Conservation (phyloP, 2,888 invertebrate species). For the Drosophila niveifrons region DNA sequence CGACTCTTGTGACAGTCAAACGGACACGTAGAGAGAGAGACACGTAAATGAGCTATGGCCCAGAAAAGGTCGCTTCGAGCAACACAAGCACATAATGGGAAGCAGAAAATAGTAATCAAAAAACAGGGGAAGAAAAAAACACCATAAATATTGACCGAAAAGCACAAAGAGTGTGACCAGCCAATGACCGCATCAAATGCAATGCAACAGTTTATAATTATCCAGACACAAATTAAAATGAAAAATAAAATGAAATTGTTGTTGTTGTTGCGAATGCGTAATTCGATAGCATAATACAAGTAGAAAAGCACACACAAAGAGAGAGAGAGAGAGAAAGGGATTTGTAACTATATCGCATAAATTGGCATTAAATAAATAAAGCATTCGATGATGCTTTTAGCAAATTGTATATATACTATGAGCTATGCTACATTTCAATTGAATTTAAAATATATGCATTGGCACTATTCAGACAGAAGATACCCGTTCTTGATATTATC, state of each 20-base stretch:
- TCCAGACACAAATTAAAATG: conserved; percentile 6
- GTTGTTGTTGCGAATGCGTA: too few species aligned
- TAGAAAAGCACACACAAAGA: neutral
- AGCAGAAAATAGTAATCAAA: neutral
- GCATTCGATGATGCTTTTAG: too few species aligned
- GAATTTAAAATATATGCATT: too few species aligned
- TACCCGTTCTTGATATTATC: neutral
- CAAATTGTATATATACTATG: too few species aligned
- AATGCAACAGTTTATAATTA: conserved; percentile 5
- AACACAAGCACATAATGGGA: neutral
- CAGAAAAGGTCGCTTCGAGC: neutral
- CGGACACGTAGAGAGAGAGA: neutral
- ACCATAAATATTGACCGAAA: neutral
- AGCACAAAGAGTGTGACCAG: neutral
- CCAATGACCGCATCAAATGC: neutral
- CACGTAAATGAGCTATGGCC: conserved; percentile 2
- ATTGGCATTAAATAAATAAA: too few species aligned
- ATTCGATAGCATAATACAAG: conserved; percentile 6
- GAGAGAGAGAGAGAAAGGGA: too few species aligned
- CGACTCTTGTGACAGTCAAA: neutral
- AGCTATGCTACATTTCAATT: too few species aligned
- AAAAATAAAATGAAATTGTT: neutral
- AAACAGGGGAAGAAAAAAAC: neutral
- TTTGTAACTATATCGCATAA: too few species aligned
- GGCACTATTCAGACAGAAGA: too few species aligned